Conservation (phyloP, 1,140 invertebrate genomes). For the Tetramorium simillimum region DNA sequence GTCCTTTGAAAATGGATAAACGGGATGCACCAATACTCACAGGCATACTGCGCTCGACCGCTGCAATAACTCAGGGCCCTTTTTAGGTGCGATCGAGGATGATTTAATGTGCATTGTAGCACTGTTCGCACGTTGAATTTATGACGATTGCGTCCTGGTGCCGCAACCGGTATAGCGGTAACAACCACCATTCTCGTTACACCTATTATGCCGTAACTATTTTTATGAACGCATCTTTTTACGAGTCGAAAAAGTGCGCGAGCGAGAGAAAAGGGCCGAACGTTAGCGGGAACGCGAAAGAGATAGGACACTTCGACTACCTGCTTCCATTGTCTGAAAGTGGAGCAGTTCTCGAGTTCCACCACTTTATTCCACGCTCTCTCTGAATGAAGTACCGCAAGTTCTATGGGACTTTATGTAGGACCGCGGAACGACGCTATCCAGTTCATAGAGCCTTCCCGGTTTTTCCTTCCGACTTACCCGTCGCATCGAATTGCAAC, state of each 20-base stretch:
- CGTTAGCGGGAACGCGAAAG: constrained; percentile 11
- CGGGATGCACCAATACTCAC: constrained; percentile 27
- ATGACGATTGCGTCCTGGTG: constrained; percentile 66
- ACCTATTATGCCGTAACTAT: constrained; percentile 75
- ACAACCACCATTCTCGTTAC: constrained; percentile 71
- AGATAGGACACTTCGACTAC: constrained; percentile 61
- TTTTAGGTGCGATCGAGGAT: constrained; percentile 75
- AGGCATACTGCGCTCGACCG: constrained; percentile 6
- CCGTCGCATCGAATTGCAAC: constrained; percentile 15
- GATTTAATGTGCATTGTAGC: constrained; percentile 79
- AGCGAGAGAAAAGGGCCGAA: constrained; percentile 35
- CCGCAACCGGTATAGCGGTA: constrained; percentile 72
- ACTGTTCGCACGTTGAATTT: constrained; percentile 79
- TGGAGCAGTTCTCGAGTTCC: constrained; percentile 78
- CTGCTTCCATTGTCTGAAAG: constrained; percentile 76
- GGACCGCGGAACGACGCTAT: not conserved
- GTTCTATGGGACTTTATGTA: constrained; percentile 63
- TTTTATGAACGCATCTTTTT: constrained; percentile 72
- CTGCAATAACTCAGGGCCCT: constrained; percentile 76
- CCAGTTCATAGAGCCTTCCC: constrained; percentile 6
- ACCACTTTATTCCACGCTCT: constrained; percentile 75
- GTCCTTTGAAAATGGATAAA: constrained; percentile 44
- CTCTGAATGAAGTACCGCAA: constrained; percentile 75
- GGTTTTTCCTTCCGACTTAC: constrained; percentile 31
- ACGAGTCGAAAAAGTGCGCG: constrained; percentile 17